Conservation (phyloP, 2,113 vertebrate genomes). For the Chrysochloris asiatica region DNA sequence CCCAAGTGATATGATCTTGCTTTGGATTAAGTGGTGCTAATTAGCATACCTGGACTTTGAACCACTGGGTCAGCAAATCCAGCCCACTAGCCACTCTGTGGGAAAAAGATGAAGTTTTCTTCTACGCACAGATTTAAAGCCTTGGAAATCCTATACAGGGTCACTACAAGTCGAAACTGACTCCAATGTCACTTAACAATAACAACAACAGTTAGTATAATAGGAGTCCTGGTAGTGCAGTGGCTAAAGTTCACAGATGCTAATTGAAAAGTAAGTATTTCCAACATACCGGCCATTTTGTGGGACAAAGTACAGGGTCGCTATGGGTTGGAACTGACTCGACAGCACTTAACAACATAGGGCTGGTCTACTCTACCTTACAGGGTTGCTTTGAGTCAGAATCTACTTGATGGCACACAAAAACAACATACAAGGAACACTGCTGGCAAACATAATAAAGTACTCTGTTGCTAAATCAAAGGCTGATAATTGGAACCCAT, state of each 20-base stretch:
- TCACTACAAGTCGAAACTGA: too few species aligned
- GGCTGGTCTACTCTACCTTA: neutral
- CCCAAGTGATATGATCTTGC: neutral
- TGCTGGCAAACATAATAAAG: neutral
- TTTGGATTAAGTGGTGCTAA: neutral
- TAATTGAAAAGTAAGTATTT: neutral
- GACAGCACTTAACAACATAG: neutral
- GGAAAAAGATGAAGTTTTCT: too few species aligned
- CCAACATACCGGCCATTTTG: neutral
- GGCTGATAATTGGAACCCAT: neutral
- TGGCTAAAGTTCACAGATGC: neutral
- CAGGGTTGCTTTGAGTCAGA: neutral
- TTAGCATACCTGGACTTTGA: too few species aligned
- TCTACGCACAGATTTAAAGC: too few species aligned
- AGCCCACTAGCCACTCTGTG: too few species aligned
- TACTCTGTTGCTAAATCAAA: neutral
- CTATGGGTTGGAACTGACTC: neutral
- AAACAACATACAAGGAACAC: neutral
- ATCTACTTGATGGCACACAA: neutral
- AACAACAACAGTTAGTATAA: neutral
- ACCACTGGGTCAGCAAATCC: too few species aligned
- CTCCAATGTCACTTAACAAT: too few species aligned
- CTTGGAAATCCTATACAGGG: too few species aligned
- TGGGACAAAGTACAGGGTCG: neutral
- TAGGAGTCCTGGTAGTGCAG: neutral